These are phyloP conservation scores for Petrocephalus microphthalmus DNA, from an alignment of 2,113 vertebrate species.

Conservation along the genomic window DNA sequence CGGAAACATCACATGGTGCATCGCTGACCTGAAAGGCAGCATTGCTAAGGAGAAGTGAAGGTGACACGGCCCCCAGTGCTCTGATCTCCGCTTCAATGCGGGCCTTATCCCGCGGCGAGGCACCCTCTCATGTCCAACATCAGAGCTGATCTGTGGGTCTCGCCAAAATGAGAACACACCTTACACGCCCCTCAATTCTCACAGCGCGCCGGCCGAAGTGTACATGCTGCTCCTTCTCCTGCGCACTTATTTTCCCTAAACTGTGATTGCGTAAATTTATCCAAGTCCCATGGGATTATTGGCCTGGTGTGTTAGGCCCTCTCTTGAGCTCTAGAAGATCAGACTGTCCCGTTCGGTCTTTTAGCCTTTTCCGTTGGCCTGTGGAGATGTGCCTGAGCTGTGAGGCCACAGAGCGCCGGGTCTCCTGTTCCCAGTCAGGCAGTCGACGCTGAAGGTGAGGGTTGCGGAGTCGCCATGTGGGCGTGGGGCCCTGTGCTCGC, in stretches of 20 bases:
- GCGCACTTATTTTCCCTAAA: background rate
- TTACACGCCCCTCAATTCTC: background rate
- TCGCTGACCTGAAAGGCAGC: constrained; percentile 36
- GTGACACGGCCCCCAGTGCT: constrained; percentile 50
- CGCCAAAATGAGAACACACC: constrained; percentile 29
- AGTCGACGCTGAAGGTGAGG: background rate
- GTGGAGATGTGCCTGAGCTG: background rate
- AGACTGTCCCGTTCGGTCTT: background rate
- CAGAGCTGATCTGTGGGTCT: background rate
- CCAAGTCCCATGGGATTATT: background rate
- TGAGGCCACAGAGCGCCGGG: background rate
- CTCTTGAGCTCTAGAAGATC: background rate
- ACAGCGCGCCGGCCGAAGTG: background rate
- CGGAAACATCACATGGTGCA: constrained; percentile 38
- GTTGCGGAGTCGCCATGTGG: background rate
- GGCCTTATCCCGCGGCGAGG: constrained; percentile 43
- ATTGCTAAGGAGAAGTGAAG: constrained; percentile 50
- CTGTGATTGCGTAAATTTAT: background rate
- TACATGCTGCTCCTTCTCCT: background rate
- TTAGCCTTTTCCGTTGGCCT: background rate
- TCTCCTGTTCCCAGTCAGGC: background rate
- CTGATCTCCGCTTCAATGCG: constrained; percentile 55
- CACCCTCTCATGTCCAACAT: constrained; percentile 43
- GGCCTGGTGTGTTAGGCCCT: background rate
- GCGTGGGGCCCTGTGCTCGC: background rate